Conservation (phyloP, 2,888 invertebrate genomes). For the Drosophila fulvimacula region DNA sequence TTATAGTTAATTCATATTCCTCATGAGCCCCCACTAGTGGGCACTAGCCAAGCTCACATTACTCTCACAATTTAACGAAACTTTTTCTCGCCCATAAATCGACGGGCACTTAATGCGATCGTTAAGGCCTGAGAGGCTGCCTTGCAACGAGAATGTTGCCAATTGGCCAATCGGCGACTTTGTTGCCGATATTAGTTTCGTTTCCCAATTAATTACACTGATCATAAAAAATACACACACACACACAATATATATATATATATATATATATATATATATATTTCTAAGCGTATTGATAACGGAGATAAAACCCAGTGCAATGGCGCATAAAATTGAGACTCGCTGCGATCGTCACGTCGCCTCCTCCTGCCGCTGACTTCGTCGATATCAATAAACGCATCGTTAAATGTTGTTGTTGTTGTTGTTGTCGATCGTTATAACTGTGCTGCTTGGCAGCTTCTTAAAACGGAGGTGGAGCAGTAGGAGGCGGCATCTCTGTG, state of each 20-base stretch:
- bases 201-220: slow-evolving; percentile 63
- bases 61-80: slow-evolving; percentile 2
- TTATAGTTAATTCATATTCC: no score
- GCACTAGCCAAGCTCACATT: no score
- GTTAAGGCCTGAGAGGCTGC: slow-evolving; percentile 26
- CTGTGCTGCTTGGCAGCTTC: slow-evolving; percentile 48
- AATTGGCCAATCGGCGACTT: slow-evolving; percentile 36
- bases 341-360: slow-evolving; percentile 17
- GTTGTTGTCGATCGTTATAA: slow-evolving; percentile 63
- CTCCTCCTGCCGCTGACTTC: slow-evolving; percentile 19
- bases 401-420: slow-evolving; percentile 58
- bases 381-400: slow-evolving; percentile 72
- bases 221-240: slow-evolving; percentile 59
- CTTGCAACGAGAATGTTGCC: slow-evolving; percentile 31
- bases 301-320: slow-evolving; percentile 63
- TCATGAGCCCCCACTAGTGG: no score
- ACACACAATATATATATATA: no score
- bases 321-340: slow-evolving; percentile 51
- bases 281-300: slow-evolving; percentile 70
- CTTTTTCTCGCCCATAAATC: slow-evolving; percentile 32
- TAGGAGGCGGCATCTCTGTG: slow-evolving; percentile 29
- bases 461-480: neutral
- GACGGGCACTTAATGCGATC: slow-evolving; percentile 24
- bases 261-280: slow-evolving; percentile 24
- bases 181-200: slow-evolving; percentile 71